A percentile compares a stretch with the other conserved stretches of the same genome.
Evolutionary conservation across 2,888 invertebrate species (phyloP).

Genomic region (Blomia tropicalis): DNA sequence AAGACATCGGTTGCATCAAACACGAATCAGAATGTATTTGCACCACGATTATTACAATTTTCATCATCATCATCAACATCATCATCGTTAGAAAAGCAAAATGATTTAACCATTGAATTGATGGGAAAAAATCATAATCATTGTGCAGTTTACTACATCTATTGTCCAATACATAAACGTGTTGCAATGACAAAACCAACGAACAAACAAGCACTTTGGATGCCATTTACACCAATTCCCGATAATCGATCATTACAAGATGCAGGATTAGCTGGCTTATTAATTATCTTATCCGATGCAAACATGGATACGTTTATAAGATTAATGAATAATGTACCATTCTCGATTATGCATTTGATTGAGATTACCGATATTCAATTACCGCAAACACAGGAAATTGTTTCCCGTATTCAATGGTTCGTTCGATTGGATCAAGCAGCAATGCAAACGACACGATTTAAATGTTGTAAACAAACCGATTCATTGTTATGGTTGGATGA

Average conservation of each 20-base stretch:
- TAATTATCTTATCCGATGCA: not conserved
- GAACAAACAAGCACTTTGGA: slow-evolving; percentile 17
- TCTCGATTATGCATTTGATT: slow-evolving; percentile 2
- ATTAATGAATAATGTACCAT: not conserved
- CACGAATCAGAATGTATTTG: too few species aligned
- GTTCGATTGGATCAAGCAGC: slow-evolving; percentile 12
- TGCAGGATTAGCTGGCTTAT: slow-evolving; percentile 7
- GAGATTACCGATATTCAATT: slow-evolving; percentile 23
- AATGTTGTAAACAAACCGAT: slow-evolving; percentile 21
- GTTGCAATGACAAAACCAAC: slow-evolving; percentile 3
- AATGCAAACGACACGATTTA: not conserved
- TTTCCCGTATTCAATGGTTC: slow-evolving; percentile 18
- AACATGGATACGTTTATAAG: not conserved
- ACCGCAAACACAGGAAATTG: slow-evolving; percentile 19
- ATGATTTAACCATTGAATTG: not conserved
- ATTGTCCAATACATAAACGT: slow-evolving; percentile 23
- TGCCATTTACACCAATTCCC: slow-evolving; percentile 18
- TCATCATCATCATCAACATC: not conserved
- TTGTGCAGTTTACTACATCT: slow-evolving; percentile 15
- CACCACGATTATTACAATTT: not conserved
- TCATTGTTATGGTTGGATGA: slow-evolving; percentile 16
- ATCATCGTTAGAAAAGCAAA: not conserved
- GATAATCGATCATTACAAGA: not conserved
- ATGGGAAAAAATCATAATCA: not conserved
- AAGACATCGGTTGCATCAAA: too few species aligned